Percentiles rank a stretch among this genome's conserved stretches.
Evolutionary conservation across 1,140 invertebrate species (phyloP).

Genomic region (Bactericera cockerelli): DNA sequence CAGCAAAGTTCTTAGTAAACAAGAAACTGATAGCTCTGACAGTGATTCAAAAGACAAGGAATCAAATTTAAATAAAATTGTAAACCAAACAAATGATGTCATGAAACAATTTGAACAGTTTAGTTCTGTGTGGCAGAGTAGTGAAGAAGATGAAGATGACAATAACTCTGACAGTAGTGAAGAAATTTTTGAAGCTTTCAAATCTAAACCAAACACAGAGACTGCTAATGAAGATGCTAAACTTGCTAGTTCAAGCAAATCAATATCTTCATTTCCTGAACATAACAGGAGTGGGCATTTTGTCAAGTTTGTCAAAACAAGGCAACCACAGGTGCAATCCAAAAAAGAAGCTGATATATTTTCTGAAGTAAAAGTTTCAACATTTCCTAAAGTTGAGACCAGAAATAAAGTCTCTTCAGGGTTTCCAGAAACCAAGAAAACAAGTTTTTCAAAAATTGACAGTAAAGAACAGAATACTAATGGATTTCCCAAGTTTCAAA

Average conservation of each 20-base stretch:
- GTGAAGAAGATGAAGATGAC: neutral
- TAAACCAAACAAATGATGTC: neutral
- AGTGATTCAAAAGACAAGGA: neutral
- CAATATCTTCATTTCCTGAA: neutral
- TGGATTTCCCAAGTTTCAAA: too few species aligned
- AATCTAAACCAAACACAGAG: neutral
- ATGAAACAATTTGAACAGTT: constrained; percentile 1
- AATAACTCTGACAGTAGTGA: neutral
- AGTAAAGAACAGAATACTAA: too few species aligned
- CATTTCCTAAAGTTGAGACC: neutral
- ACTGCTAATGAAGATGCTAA: neutral
- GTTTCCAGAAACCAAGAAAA: too few species aligned
- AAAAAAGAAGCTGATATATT: neutral
- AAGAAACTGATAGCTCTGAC: neutral
- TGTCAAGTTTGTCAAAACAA: neutral
- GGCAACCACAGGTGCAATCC: neutral
- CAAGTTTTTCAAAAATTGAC: too few species aligned
- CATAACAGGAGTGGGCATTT: neutral
- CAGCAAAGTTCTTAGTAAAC: neutral
- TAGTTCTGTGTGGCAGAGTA: neutral
- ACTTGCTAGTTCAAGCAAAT: neutral
- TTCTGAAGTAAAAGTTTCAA: neutral
- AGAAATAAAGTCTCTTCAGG: neutral
- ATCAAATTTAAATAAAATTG: neutral
- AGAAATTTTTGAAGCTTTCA: neutral